Evolutionary conservation across 1,140 invertebrate species (phyloP).

Genomic region (Zaprionus ornatus): DNA sequence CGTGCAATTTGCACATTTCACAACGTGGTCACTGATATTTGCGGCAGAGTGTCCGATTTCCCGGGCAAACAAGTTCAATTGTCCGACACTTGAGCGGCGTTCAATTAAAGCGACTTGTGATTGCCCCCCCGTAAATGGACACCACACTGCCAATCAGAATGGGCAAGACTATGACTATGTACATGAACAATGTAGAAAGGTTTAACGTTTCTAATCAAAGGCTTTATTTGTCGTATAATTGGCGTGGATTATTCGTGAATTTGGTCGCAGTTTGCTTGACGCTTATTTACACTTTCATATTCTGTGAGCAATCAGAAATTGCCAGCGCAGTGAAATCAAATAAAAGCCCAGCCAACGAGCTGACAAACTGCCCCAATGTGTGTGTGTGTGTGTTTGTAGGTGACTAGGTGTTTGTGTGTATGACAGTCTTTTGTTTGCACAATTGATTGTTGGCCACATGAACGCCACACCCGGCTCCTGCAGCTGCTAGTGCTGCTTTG

Average conservation of each 20-base stretch:
- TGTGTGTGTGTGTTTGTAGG: not conserved
- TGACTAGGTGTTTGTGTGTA: constrained; percentile 18
- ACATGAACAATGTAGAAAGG: not conserved
- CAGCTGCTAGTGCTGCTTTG: constrained; percentile 34
- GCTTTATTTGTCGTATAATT: constrained; percentile 65
- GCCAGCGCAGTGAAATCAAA: constrained; percentile 41
- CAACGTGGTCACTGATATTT: not conserved
- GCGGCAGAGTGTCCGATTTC: constrained; percentile 5
- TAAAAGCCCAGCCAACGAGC: constrained; percentile 30
- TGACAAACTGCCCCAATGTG: constrained; percentile 10
- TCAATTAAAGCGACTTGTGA: constrained; percentile 16
- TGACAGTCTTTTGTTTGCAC: constrained; percentile 60
- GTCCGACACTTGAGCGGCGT: not conserved
- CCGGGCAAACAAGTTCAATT: constrained; percentile 9
- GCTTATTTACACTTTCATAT: constrained; percentile 62
- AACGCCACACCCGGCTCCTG: constrained; percentile 26
- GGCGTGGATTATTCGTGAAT: constrained; percentile 52
- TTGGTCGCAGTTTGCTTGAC: constrained; percentile 31
- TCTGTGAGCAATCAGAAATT: constrained; percentile 43
- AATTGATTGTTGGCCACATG: constrained; percentile 66
- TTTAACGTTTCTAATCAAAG: constrained; percentile 40
- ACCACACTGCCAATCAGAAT: not conserved
- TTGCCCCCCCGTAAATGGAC: not conserved
- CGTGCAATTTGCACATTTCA: constrained; percentile 1
- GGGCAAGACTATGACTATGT: not conserved